Evolutionary conservation across 2,888 invertebrate genomes (phyloP), one percentile per base, ranked within the genome.

Genomic region (Cheilosia impressa): DNA sequence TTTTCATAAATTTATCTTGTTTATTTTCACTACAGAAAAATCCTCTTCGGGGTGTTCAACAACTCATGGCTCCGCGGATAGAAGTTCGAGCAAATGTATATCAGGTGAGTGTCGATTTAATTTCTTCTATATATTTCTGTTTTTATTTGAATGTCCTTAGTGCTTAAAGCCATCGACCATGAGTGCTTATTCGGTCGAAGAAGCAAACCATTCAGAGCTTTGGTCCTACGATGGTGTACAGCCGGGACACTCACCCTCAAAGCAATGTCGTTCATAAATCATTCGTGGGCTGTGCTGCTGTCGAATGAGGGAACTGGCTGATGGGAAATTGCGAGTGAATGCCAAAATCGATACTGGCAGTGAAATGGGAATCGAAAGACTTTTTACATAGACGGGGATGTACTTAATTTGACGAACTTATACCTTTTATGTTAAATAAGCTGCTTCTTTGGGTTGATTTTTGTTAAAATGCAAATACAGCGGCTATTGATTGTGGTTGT

Each of bases 31-130:
- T 15, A 52, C 24, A 91, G 91, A 91, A 87, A 91, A 91, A 90
- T 91, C 91, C 19, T 88, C 91, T 41, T 84, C 91, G 76, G 91
- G 90, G 60, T 91, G 91, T 87, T 89, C 91, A 38, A 88, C 89
- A 76, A 87, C 90, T 62, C 90, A 90, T 72, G 89, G 88, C 43
- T 87, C 88, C 57, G 88, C 89, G 72, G 89, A 89, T 88, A 89
- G 91, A 57, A 90, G 90, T 78, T 88, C 89, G 58, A 88, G 87
- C 87, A 91, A 91, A 88, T 90, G 90, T 87, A 88, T 89, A 88
- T 89, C 89, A 88, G 90, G 90, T 91, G 89, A 90, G 91, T 90
- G 52, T 76, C 17, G 22, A 41, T 24, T 60, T 58, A 38, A 31
- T 27, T 78, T 34, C 31, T 31, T 31, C 9, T 9, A 2, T 31